Base-by-base conservation (phyloP, 2,797 vertebrate species). In the Poeciliopsis infans region DNA sequence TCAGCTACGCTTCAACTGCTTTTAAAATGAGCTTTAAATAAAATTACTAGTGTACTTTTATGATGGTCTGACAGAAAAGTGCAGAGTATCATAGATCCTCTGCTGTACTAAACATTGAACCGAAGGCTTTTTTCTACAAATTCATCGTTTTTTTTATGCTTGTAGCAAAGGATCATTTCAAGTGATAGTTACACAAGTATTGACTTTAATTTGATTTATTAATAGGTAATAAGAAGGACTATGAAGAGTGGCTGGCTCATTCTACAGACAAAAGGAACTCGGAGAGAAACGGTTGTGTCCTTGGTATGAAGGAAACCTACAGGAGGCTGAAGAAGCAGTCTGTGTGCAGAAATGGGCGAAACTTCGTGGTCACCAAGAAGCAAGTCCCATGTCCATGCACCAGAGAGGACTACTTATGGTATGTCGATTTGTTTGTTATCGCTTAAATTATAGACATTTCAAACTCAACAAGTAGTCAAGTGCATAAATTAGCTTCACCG, bases 321-420 rank as follows among this genome's bases (percentile, higher is more conserved):
- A 88, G 92, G 84, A 93, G 95, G 89, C 87, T 96, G n/a, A 96
- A 90, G 87, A 96, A 93, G 85, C 75, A 87, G 46, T 95, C 96
- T 0, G 89, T 94, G 47, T 97, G 96, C 89, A 92, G 94, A 76
- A 96, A 96, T n/a, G 96, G 96, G 3, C 87, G 94, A 78, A 85
- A 86, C 83, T 96, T 95, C 31, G 82, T 91, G 51, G 93, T 96
- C 74, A 92, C 73, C 76, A 95, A 92, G 89, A 92, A 92, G 45
- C 94, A 95, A 77, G 94, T 36, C 33, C 81, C 92, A 12, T 97
- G 96, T 84, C 77, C 51, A 59, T 97, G 96, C 85, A 95, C 93
- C 83, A 92, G 89, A 82, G 92, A 95, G 0, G 96, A 97, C 83
- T 97, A 94, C 84, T 75, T 95, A 81, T 97, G 96, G 96, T 97